phyloP scores from a whole-genome alignment of 2,113 vertebrate species.

The Nothocercus nigrocapillus region DNA sequence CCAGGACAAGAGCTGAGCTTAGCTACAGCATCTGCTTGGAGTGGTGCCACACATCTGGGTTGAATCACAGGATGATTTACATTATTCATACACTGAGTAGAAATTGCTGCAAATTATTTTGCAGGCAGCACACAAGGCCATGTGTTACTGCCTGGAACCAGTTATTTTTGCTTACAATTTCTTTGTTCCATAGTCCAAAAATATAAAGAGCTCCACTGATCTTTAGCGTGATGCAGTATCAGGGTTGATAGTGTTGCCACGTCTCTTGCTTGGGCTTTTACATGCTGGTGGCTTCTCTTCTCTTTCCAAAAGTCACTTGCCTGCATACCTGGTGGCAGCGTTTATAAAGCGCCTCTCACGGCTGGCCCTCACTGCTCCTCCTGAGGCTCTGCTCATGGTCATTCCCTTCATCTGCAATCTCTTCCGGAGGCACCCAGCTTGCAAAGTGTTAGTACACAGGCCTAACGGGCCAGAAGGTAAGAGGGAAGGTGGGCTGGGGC shows the following conservation, averaged over 20 bases:
- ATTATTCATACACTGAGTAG: background rate
- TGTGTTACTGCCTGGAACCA: background rate
- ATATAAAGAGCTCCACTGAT: background rate
- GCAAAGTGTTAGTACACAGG: slow-evolving; percentile 87
- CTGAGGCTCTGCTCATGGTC: slow-evolving; percentile 87
- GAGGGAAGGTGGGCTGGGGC: background rate
- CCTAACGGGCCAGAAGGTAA: slow-evolving; percentile 65
- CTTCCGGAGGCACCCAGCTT: slow-evolving; percentile 90
- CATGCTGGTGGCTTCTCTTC: background rate
- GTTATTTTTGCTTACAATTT: background rate
- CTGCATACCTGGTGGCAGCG: slow-evolving; percentile 91
- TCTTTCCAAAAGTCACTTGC: slow-evolving; percentile 84
- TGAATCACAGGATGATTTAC: background rate
- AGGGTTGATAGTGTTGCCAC: background rate
- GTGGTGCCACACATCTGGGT: background rate
- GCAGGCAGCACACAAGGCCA: background rate
- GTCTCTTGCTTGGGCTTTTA: background rate
- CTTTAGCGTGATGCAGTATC: accelerated
- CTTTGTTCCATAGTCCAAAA: background rate
- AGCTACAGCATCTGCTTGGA: background rate
- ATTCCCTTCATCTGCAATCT: slow-evolving; percentile 95
- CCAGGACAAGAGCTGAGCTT: background rate
- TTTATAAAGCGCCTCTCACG: slow-evolving; percentile 92
- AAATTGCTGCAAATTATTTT: background rate
- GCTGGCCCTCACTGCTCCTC: slow-evolving; percentile 88